Evolutionary conservation across 2,888 invertebrate species (phyloP).

Genomic region (Hypercompe scribonia): DNA sequence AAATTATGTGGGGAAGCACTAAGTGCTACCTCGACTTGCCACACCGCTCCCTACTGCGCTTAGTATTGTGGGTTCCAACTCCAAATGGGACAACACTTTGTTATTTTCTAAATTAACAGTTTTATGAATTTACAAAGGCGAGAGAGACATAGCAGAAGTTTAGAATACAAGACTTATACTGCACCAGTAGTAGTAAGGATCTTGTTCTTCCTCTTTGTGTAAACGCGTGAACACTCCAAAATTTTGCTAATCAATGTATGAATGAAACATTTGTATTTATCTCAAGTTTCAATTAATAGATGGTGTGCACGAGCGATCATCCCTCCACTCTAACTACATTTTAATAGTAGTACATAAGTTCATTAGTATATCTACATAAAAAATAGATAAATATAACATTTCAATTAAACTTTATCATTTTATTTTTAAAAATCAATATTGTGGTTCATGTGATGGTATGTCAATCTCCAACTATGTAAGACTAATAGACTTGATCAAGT

Average conservation of each 20-base stretch:
- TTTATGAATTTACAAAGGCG: too few species aligned
- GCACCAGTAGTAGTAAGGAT: too few species aligned
- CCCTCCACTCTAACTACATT: background rate
- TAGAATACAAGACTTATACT: background rate
- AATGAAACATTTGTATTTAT: background rate
- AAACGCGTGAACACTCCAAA: too few species aligned
- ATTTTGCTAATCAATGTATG: background rate
- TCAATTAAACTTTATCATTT: background rate
- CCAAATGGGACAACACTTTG: too few species aligned
- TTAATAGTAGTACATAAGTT: too few species aligned
- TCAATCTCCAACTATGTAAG: background rate
- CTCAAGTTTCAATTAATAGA: background rate
- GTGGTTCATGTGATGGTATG: background rate
- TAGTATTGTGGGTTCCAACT: too few species aligned
- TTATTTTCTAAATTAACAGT: too few species aligned
- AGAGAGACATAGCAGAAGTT: background rate
- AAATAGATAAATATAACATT: background rate
- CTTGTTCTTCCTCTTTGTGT: too few species aligned
- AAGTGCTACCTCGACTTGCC: slow-evolving; percentile 30
- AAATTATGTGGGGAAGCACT: slow-evolving; percentile 42
- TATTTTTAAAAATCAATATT: background rate
- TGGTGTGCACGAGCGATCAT: background rate
- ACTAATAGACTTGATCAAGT: slow-evolving; percentile 6
- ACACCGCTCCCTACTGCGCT: too few species aligned
- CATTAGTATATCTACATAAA: too few species aligned